Base-by-base conservation (phyloP, 2,888 invertebrate genomes). In the Helicoverpa assulta region DNA sequence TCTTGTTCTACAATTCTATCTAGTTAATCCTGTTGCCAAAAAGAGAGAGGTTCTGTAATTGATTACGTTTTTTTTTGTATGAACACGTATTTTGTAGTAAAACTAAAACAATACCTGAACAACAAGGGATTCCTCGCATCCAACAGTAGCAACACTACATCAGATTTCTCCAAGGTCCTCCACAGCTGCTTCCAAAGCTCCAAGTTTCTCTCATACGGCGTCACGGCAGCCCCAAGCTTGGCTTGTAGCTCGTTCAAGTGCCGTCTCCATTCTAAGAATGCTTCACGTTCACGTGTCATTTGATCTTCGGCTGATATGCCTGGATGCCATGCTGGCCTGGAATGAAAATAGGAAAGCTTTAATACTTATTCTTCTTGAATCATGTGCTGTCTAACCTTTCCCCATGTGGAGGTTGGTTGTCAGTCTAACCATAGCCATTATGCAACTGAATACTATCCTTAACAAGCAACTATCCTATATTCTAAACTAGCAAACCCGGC, bases 121-220 rank as follows among this genome's bases (percentile, higher is more conserved):
- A 99, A 94, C 57, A 99, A 93, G 0, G 99, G 99, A 96, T 99
- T 99, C 79, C 99, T 96, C 0, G 99, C 99, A 96, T 99, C 99
- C 16, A 99, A 98, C 76, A 99, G 98, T 92, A 99, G 98, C 16
- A 99, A 97, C 18, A 99, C 96, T 0, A 99, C 97, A 94, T 99
- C 99, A 89, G 99, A 98, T 83, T 98, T 97, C 91, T 99, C 99
- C n/a, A 99, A 97, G 0, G 99, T 99, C 83, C 99, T 96, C 99
- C 99, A 99, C 43, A 99, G 91, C 90, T 99, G 99, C 58, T 99
- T 97, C 99, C 99, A 99, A 85, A 99, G 98, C 90, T 99, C 99
- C 21, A 99, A 92, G 93, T 99, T 99, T 87, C 99, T 98, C 89
- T 99, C 99, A 92, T 99, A 99, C 0, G 99, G 99, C 0, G 99